These are phyloP conservation scores for Silurus lanzhouensis DNA, from an alignment of 2,797 vertebrate species.

Conservation along the genomic window DNA sequence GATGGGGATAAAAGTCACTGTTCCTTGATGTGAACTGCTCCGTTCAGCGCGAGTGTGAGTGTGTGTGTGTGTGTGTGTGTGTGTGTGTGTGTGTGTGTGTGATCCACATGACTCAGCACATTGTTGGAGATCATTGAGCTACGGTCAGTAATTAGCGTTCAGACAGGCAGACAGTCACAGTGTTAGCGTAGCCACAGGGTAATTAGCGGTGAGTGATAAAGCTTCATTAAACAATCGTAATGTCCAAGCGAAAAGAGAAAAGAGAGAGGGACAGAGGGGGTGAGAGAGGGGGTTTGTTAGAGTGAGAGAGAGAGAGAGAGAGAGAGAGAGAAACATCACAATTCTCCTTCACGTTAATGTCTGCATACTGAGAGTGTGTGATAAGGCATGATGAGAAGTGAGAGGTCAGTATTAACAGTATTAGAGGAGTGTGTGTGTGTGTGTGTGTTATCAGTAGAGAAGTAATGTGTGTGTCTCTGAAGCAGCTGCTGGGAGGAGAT, in stretches of 20 bases:
- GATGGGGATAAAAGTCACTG: background rate
- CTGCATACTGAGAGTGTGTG: conserved; percentile 14
- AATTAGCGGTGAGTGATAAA: conserved; percentile 21
- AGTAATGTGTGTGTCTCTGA: conserved; percentile 14
- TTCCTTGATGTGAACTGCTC: background rate
- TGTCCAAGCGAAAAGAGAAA: background rate
- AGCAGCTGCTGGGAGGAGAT: conserved; percentile 15
- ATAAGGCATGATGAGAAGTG: conserved; percentile 29
- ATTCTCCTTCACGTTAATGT: conserved; percentile 8
- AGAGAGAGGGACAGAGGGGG: background rate
- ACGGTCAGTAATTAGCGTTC: background rate
- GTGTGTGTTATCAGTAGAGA: conserved; percentile 5
- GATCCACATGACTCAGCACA: background rate
- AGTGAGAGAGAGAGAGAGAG: too few relatives aligned
- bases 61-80: background rate
- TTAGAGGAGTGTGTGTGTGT: conserved; percentile 8
- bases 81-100: background rate
- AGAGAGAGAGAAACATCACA: background rate
- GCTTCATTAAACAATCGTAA: conserved; percentile 28
- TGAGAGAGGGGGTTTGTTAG: too few relatives aligned
- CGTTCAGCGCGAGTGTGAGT: background rate
- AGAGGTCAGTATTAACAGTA: conserved; percentile 30
- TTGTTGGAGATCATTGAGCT: conserved; percentile 6
- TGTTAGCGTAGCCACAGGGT: conserved; percentile 1
- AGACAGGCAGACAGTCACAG: background rate